These are phyloP conservation scores for Platerodrilus igneus DNA, from an alignment of 2,888 invertebrate species.

Conservation along the genomic window DNA sequence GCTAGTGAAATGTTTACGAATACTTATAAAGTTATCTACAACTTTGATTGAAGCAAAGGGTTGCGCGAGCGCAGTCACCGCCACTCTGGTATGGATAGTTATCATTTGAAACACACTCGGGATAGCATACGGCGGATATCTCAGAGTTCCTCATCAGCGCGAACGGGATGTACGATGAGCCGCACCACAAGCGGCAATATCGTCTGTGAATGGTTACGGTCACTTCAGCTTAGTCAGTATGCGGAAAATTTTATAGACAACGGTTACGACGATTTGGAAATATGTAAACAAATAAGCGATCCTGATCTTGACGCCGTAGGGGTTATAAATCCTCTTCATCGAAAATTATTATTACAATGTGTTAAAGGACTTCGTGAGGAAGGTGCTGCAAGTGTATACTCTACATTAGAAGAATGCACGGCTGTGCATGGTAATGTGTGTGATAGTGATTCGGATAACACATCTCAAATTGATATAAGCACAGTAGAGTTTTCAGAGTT, in stretches of 20 bases:
- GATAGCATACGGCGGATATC: no score
- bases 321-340: conserved; percentile 79
- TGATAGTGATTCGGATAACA: no score
- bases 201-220: conserved; percentile 90
- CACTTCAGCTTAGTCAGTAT: conserved; percentile 84
- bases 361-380: conserved; percentile 83
- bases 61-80: no score
- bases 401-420: conserved; percentile 76
- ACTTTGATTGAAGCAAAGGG: no score
- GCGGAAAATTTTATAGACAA: conserved; percentile 93
- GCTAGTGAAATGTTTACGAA: no score
- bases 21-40: no score
- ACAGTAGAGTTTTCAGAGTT: no score
- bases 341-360: conserved; percentile 76
- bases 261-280: conserved; percentile 94
- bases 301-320: conserved; percentile 94
- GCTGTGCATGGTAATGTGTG: conserved; percentile 53
- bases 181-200: conserved; percentile 62
- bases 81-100: no score
- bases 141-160: conserved; percentile 16
- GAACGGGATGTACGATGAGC: conserved; percentile 16
- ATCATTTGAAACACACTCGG: no score
- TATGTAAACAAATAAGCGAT: conserved; percentile 94
- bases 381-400: conserved; percentile 90
- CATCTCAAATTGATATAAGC: no score